A percentile compares a stretch with the other conserved stretches of the same genome.
These are phyloP conservation scores for Lepisosteus oculatus DNA, from an alignment of 2,113 vertebrate species.

Conservation along the genomic window DNA sequence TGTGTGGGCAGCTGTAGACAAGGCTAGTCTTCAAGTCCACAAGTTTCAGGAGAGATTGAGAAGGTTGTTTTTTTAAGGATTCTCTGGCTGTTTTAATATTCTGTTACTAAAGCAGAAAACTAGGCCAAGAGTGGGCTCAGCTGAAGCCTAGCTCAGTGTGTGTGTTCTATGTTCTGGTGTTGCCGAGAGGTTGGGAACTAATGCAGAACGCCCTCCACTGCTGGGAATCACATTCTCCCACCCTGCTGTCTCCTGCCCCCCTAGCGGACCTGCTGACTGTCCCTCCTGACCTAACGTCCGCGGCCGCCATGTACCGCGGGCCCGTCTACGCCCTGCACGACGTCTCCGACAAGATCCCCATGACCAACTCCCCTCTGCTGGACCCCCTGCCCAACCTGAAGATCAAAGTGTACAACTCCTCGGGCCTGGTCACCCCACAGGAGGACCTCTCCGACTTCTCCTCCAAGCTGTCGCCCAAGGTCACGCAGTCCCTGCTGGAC, in stretches of 20 bases:
- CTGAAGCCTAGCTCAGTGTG: not conserved
- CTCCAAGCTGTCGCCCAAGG: constrained; percentile 87
- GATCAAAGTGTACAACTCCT: constrained; percentile 92
- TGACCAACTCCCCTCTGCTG: constrained; percentile 94
- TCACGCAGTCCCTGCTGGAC: constrained; percentile 83
- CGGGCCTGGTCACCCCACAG: constrained; percentile 82
- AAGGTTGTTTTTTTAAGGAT: too few relatives aligned
- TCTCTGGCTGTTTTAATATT: too few relatives aligned
- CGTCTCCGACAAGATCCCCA: constrained; percentile 92
- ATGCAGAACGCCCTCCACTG: not conserved
- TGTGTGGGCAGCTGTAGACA: too few relatives aligned
- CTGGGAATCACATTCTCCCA: constrained; percentile 13
- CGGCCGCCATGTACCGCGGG: constrained; percentile 93
- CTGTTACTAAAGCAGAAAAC: too few relatives aligned
- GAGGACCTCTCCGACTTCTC: constrained; percentile 85
- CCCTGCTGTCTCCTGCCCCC: not conserved
- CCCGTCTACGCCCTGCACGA: constrained; percentile 89
- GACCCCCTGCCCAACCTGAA: constrained; percentile 91
- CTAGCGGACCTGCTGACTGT: constrained; percentile 83
- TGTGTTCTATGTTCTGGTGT: not conserved
- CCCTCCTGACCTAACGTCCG: constrained; percentile 91
- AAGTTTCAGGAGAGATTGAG: too few relatives aligned
- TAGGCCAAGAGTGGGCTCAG: too few relatives aligned
- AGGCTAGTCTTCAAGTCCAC: too few relatives aligned
- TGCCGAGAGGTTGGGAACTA: not conserved